These are phyloP conservation scores for Aphodius granarius DNA, from an alignment of 2,888 invertebrate species.

Conservation along the genomic window DNA sequence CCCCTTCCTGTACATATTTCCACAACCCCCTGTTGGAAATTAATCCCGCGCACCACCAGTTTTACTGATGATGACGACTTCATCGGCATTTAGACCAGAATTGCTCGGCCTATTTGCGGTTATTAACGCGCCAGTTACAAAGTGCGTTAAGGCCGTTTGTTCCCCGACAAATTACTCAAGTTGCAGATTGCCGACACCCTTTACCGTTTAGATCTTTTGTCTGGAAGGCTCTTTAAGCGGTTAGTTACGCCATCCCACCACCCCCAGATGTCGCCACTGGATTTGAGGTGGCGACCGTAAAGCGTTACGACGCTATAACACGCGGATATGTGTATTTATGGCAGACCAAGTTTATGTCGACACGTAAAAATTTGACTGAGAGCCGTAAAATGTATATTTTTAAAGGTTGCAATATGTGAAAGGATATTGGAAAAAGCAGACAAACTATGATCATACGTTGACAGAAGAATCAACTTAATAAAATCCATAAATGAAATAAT, in stretches of 20 bases:
- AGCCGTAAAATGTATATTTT: neutral
- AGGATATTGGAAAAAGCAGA: neutral
- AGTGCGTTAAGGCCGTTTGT: neutral
- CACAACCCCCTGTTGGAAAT: neutral
- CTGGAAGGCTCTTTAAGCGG: neutral
- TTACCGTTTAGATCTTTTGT: neutral
- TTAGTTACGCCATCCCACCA: neutral
- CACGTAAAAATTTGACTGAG: neutral
- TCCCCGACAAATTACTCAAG: neutral
- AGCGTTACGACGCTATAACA: neutral
- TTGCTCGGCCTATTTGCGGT: constrained; percentile 8
- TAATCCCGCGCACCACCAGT: constrained; percentile 5
- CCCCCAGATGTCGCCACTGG: neutral
- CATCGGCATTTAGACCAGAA: constrained; percentile 5
- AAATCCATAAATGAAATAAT: too few relatives aligned
- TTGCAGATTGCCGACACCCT: neutral
- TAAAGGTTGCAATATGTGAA: neutral
- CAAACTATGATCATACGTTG: too few relatives aligned
- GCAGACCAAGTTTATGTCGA: neutral
- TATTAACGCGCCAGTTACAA: constrained; percentile 4
- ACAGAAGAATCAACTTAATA: too few relatives aligned
- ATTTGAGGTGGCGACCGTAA: neutral
- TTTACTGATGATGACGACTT: neutral
- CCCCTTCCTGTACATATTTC: too few relatives aligned
- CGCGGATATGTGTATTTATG: neutral